Evolutionary conservation across 2,888 invertebrate species (phyloP).

Genomic region (Clanis bilineata): DNA sequence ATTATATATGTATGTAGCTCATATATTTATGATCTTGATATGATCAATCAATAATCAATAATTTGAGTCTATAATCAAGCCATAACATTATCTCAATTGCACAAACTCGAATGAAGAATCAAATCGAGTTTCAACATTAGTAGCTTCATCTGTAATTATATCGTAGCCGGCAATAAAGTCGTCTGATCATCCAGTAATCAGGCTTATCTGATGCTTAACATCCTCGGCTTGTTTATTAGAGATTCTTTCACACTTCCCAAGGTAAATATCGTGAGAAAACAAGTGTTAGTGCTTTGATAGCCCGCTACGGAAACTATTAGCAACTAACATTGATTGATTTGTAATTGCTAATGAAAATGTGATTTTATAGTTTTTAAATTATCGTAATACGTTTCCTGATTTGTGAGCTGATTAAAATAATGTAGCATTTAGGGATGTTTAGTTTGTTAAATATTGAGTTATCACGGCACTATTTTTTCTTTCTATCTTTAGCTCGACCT

Average conservation of each 20-base stretch:
- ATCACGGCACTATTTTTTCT: not conserved
- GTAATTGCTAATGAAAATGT: constrained; percentile 10
- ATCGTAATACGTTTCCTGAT: not conserved
- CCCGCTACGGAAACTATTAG: constrained; percentile 18
- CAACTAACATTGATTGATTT: constrained; percentile 8
- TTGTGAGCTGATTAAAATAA: not conserved
- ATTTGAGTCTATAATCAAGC: not conserved
- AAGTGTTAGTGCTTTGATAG: constrained; percentile 9
- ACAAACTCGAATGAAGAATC: not conserved
- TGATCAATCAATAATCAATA: not conserved
- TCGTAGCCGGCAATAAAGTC: constrained; percentile 29
- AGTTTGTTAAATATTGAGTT: too few relatives aligned
- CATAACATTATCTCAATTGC: not conserved
- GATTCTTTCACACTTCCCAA: constrained; percentile 21
- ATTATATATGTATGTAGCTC: too few relatives aligned
- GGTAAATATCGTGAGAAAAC: constrained; percentile 25
- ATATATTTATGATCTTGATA: too few relatives aligned
- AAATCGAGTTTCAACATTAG: constrained; percentile 14
- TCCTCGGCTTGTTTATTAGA: constrained; percentile 24
- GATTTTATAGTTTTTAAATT: not conserved
- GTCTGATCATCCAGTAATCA: constrained; percentile 35
- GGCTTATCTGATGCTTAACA: constrained; percentile 24
- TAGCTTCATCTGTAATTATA: constrained; percentile 17
- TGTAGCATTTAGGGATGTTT: not conserved
- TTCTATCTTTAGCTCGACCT: too few relatives aligned